Conservation (phyloP, 2,888 invertebrate species). For the Drosophila macrospina region DNA sequence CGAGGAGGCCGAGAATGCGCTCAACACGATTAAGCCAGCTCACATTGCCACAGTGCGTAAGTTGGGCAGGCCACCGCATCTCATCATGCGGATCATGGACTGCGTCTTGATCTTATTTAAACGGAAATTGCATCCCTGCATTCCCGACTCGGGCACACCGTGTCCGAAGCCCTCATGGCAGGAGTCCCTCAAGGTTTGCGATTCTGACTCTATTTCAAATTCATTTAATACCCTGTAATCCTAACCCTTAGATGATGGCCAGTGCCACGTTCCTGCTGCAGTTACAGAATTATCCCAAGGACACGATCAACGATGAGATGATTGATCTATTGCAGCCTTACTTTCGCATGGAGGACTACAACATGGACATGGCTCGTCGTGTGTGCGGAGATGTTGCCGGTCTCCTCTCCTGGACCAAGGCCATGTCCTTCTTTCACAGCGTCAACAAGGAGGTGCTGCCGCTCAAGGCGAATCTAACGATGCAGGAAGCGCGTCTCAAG, state of each 20-base stretch:
- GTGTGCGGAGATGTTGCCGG: constrained; percentile 99
- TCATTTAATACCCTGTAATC: background rate
- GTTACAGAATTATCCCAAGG: constrained; percentile 97
- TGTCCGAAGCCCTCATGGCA: constrained; percentile 98
- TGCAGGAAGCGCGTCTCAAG: constrained; percentile 95
- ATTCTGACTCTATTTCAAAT: background rate
- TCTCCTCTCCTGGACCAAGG: constrained; percentile 97
- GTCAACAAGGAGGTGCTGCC: constrained; percentile 98
- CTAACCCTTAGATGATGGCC: constrained; percentile 92
- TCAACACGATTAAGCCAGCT: constrained; percentile 98
- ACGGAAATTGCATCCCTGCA: constrained; percentile 92
- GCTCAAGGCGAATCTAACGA: constrained; percentile 94
- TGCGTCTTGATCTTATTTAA: constrained; percentile 97
- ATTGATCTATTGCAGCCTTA: constrained; percentile 96
- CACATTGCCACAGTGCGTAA: constrained; percentile 98
- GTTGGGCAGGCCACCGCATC: constrained; percentile 96
- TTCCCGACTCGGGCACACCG: constrained; percentile 91
- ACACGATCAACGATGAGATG: constrained; percentile 98
- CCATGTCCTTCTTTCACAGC: constrained; percentile 97
- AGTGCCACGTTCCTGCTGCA: constrained; percentile 96
- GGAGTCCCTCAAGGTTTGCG: constrained; percentile 93
- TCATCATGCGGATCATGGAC: constrained; percentile 99
- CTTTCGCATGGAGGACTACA: constrained; percentile 98
- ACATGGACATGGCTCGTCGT: constrained; percentile 97
- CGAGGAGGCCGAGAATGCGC: constrained; percentile 96